Conservation (phyloP, 2,797 vertebrate genomes). For the Parotocinclus haroldoi region DNA sequence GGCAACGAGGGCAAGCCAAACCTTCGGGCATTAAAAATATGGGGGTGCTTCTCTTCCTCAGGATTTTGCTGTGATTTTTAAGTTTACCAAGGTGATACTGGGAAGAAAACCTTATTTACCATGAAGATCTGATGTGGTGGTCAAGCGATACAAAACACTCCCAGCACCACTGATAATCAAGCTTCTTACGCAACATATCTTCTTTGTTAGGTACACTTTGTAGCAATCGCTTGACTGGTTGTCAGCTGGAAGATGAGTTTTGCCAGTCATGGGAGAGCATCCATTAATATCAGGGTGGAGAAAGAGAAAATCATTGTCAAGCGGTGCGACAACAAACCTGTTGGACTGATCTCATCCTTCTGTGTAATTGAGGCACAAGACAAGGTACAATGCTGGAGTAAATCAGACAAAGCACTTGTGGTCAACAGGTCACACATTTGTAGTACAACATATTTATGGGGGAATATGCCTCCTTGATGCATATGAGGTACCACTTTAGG, state of each 20-base stretch:
- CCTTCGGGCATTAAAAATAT: conserved; percentile 39
- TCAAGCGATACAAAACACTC: conserved; percentile 39
- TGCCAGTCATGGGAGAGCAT: conserved; percentile 43
- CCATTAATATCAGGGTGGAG: conserved; percentile 37
- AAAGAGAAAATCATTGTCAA: conserved; percentile 24
- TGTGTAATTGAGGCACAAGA: conserved; percentile 37
- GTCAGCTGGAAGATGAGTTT: conserved; percentile 42
- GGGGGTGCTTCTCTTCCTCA: conserved; percentile 14
- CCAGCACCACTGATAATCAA: conserved; percentile 38
- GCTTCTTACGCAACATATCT: conserved; percentile 37
- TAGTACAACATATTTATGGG: conserved; percentile 40
- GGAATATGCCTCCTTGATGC: conserved; percentile 30
- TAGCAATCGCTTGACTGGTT: conserved; percentile 35
- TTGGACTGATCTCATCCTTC: conserved; percentile 38
- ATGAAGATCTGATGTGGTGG: conserved; percentile 8
- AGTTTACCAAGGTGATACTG: too few species aligned
- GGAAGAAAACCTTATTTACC: too few species aligned
- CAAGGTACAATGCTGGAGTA: conserved; percentile 23
- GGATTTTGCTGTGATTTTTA: too few species aligned
- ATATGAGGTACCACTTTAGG: conserved; percentile 35
- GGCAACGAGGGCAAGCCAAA: conserved; percentile 24
- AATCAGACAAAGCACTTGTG: conserved; percentile 27
- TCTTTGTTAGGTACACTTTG: conserved; percentile 35
- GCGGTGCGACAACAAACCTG: conserved; percentile 41
- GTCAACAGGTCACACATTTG: conserved; percentile 38